These are phyloP conservation scores for Diarsia rubi DNA, from an alignment of 2,888 invertebrate genomes.

Conservation along the genomic window DNA sequence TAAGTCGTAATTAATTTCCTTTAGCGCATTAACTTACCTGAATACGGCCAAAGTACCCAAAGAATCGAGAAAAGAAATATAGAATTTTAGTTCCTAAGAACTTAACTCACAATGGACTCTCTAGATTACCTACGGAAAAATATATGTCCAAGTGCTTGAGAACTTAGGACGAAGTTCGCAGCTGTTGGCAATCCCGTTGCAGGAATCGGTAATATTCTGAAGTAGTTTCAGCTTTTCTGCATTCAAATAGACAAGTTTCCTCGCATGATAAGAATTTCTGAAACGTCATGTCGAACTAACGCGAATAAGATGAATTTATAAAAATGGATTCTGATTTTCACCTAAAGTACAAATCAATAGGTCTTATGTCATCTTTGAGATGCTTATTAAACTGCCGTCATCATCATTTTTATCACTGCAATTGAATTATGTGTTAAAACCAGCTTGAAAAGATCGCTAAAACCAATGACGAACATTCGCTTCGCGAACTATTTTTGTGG, in stretches of 20 bases:
- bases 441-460: background rate
- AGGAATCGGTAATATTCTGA: slow-evolving; percentile 27
- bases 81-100: slow-evolving; percentile 6
- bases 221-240: slow-evolving; percentile 30
- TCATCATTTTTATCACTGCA: background rate
- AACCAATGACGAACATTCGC: background rate
- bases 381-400: background rate
- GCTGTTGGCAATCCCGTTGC: slow-evolving; percentile 18
- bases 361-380: background rate
- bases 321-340: background rate
- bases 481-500: background rate
- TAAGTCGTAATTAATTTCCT: slow-evolving; percentile 1
- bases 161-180: slow-evolving; percentile 40
- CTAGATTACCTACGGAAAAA: slow-evolving; percentile 18
- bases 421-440: background rate
- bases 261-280: slow-evolving; percentile 6
- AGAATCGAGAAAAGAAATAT: slow-evolving; percentile 12
- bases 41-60: slow-evolving; percentile 1
- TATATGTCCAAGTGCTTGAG: slow-evolving; percentile 27
- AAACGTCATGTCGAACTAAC: background rate
- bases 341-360: background rate
- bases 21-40: slow-evolving; percentile 7
- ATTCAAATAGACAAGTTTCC: slow-evolving; percentile 20
- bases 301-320: background rate
- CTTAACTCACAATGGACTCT: slow-evolving; percentile 18